These are phyloP conservation scores for Herpetotheres cachinnans DNA, from an alignment of 2,113 vertebrate genomes.

Conservation along the genomic window DNA sequence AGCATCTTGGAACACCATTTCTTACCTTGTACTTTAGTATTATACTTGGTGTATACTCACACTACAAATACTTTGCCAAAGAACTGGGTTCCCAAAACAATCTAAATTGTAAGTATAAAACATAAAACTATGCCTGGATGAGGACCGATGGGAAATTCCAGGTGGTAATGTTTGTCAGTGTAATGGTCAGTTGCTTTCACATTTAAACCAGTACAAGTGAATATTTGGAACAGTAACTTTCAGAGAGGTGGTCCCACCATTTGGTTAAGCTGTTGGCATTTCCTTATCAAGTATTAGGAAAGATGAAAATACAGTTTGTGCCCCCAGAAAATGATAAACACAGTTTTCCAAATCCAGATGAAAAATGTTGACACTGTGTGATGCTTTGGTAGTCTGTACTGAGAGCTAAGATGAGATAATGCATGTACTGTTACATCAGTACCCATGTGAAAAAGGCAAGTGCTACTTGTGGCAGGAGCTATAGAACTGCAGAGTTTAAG, in stretches of 20 bases:
- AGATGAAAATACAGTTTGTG: neutral
- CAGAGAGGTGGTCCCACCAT: neutral
- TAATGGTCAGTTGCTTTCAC: neutral
- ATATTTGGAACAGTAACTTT: neutral
- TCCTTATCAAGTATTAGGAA: neutral
- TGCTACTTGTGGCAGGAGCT: neutral
- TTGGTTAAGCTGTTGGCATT: neutral
- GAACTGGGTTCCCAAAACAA: neutral
- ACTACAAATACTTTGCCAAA: neutral
- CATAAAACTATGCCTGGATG: neutral
- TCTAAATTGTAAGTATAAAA: neutral
- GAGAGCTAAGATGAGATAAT: neutral
- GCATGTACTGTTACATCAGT: neutral
- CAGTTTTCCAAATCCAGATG: neutral
- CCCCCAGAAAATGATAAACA: neutral
- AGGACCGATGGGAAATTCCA: neutral
- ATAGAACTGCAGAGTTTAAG: neutral
- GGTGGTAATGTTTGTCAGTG: neutral
- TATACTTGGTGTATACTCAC: neutral
- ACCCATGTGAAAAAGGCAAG: neutral
- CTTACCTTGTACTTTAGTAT: neutral
- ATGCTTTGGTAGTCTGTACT: neutral
- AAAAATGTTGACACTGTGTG: neutral
- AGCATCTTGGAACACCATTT: accelerated
- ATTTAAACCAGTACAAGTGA: neutral